Base-by-base conservation (phyloP, 2,888 invertebrate genomes). In the Meganola albula region DNA sequence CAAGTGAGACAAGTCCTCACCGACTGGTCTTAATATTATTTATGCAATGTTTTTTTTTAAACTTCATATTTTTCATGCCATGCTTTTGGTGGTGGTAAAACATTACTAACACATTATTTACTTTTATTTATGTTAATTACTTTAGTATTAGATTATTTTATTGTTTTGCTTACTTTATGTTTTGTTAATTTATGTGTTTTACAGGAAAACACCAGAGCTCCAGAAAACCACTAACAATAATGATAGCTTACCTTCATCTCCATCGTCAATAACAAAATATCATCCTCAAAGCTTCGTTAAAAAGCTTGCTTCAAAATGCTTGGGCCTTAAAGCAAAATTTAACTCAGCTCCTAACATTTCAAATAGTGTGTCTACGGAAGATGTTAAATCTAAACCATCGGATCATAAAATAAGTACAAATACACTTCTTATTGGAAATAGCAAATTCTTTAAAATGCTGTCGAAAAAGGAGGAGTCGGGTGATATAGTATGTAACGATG, bases 231-330 rank as follows among this genome's bases (percentile, higher is more conserved):
- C 69, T 79, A 82, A 84, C 68, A 65, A 63, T 65, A 71, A 64
- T 63, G 66, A 77, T 62, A 74, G 82, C 80, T 71, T 73, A 49
- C 67, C 72, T 61, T 73, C 79, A 67, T 76, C 83, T 56, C 73
- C 82, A 66, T 82, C 83, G 48, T 70, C 72, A 55, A 50, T 84
- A 75, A 83, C 74, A 55, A 83, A 83, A 65, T 71, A 55, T 58
- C 72, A 77, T 58, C 66, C 76, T 54, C 79, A 78, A 61, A 84
- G 79, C 74, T 84, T 85, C 65, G 85, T 84, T 37, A 78, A 82
- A 77, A 82, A 80, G 77, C 77, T 87, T 74, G 85, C 87, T 72
- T 82, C 85, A 18, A 86, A 84, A 67, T 84, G 79, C 79, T 79
- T 85, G 67, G 83, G 87, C 66, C 65, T 85, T 12, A 86, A 79